phyloP scores from a whole-genome alignment of 2,888 invertebrate species.

The Tachina fera region DNA sequence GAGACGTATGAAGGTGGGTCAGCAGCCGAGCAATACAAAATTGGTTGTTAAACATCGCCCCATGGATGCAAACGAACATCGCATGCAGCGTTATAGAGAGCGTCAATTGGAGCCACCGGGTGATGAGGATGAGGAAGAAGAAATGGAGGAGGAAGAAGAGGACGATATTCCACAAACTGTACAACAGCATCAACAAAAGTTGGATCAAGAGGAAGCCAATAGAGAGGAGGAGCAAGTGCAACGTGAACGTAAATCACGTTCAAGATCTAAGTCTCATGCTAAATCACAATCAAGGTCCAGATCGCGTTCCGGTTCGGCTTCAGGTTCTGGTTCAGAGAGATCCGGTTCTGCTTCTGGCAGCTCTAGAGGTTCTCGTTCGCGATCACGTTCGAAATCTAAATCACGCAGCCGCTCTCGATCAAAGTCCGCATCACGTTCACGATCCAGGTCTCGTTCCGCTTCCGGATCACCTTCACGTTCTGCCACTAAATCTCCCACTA shows the following conservation, averaged over 20 bases:
- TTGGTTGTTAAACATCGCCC: slow-evolving; percentile 95
- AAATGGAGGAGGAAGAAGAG: slow-evolving; percentile 84
- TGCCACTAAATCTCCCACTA: slow-evolving; percentile 54
- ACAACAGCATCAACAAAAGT: slow-evolving; percentile 75
- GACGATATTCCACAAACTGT: slow-evolving; percentile 75
- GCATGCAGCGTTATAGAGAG: slow-evolving; percentile 93
- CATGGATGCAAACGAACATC: slow-evolving; percentile 91
- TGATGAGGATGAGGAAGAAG: slow-evolving; percentile 88
- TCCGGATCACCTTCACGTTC: slow-evolving; percentile 66
- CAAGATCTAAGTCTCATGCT: slow-evolving; percentile 75
- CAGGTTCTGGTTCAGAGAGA: slow-evolving; percentile 80
- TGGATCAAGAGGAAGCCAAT: slow-evolving; percentile 55
- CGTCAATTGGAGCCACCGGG: slow-evolving; percentile 94
- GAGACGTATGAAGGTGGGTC: slow-evolving; percentile 90
- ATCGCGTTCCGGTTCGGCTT: slow-evolving; percentile 78
- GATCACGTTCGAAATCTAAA: slow-evolving; percentile 67
- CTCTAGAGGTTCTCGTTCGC: slow-evolving; percentile 71
- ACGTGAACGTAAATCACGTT: slow-evolving; percentile 72
- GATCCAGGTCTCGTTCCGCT: slow-evolving; percentile 45
- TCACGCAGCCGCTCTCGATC: slow-evolving; percentile 68
- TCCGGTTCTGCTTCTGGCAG: slow-evolving; percentile 77
- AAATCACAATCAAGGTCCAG: slow-evolving; percentile 79
- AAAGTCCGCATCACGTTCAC: slow-evolving; percentile 56
- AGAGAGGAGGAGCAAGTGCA: slow-evolving; percentile 71
- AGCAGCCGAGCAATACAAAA: slow-evolving; percentile 84